Evolutionary conservation across 2,797 vertebrate genomes (phyloP).

Genomic region (Sebastolobus alascanus): DNA sequence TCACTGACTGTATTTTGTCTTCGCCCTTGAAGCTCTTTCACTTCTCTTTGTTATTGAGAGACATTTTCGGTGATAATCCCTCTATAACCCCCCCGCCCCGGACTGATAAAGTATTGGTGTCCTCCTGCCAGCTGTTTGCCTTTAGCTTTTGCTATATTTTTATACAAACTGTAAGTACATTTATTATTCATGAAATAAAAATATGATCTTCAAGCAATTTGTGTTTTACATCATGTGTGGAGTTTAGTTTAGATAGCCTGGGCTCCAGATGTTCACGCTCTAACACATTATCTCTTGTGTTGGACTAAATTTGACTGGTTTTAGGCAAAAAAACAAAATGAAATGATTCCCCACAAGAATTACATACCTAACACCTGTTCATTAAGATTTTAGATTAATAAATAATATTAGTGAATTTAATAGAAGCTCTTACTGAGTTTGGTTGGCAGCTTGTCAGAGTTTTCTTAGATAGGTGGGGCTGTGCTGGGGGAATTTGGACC

Average conservation of each 20-base stretch:
- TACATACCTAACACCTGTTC: too few relatives aligned
- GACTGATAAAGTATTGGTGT: constrained; percentile 53
- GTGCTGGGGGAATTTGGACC: background rate
- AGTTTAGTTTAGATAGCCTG: background rate
- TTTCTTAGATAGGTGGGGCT: too few relatives aligned
- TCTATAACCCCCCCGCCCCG: constrained; percentile 32
- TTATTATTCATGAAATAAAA: constrained; percentile 89
- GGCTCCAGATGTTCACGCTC: background rate
- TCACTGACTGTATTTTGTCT: constrained; percentile 29
- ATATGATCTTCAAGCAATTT: constrained; percentile 53
- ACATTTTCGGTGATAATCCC: constrained; percentile 42
- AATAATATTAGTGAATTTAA: background rate
- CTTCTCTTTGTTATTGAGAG: constrained; percentile 55
- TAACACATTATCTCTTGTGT: background rate
- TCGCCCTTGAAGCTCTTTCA: constrained; percentile 21
- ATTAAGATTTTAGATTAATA: background rate
- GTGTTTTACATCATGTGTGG: constrained; percentile 13
- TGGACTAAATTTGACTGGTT: background rate
- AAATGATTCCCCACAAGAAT: background rate
- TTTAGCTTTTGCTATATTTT: constrained; percentile 85
- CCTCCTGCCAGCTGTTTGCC: constrained; percentile 70
- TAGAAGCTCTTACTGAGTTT: background rate
- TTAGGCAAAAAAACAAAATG: background rate
- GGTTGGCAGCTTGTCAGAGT: background rate
- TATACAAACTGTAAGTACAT: constrained; percentile 90